These are phyloP conservation scores for Aphodius granarius DNA, from an alignment of 2,888 invertebrate genomes.

Conservation along the genomic window DNA sequence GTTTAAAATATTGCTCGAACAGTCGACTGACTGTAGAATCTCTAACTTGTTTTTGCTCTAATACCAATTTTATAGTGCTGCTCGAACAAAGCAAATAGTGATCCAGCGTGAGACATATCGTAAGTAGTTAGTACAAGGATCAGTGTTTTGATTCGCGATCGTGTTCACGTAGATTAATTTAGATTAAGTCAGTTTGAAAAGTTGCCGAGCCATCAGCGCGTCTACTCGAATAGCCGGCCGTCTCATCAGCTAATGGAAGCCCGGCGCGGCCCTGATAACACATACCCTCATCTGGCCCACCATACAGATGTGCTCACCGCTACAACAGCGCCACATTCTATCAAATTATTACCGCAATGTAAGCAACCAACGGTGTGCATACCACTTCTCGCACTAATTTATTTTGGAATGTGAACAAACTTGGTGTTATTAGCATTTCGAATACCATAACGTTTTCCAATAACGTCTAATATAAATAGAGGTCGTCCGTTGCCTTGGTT, in stretches of 20 bases:
- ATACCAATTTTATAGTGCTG: no score
- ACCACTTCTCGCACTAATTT: neutral
- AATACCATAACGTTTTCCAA: no score
- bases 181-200: constrained; percentile 16
- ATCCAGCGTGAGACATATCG: neutral
- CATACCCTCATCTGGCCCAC: constrained; percentile 2
- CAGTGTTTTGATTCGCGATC: neutral
- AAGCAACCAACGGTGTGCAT: neutral
- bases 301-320: neutral
- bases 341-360: neutral
- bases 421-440: no score
- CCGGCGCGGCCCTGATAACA: constrained; percentile 11
- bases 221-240: neutral
- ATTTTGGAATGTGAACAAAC: neutral
- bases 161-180: constrained; percentile 7
- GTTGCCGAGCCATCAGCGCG: constrained; percentile 13
- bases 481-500: no score
- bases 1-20: no score
- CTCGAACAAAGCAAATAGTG: no score
- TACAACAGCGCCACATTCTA: neutral
- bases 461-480: no score
- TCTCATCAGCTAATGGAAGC: constrained; percentile 15
- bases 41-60: no score
- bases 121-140: neutral
- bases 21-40: no score